Evolutionary conservation across 2,888 invertebrate genomes (phyloP).

Genomic region (Trissolcus japonicus): DNA sequence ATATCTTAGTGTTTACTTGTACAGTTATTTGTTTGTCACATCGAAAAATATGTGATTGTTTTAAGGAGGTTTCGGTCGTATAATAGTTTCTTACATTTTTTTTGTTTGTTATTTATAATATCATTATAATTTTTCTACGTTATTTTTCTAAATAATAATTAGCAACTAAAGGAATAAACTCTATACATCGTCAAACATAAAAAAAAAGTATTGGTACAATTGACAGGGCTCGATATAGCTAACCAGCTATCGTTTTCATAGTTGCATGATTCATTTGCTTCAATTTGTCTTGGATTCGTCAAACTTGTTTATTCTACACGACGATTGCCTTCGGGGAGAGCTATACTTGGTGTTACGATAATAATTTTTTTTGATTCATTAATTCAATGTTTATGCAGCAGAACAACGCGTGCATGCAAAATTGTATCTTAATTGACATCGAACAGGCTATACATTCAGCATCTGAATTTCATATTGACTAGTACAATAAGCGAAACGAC

Average conservation of each 20-base stretch:
- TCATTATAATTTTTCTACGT: neutral
- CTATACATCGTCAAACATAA: too few relatives aligned
- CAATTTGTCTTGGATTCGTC: too few relatives aligned
- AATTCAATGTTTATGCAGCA: neutral
- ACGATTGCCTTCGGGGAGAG: too few relatives aligned
- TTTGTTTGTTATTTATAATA: constrained; percentile 10
- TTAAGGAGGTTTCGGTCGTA: constrained; percentile 34
- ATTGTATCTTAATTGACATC: constrained; percentile 18
- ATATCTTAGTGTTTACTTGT: constrained; percentile 8
- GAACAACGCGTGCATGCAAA: constrained; percentile 3
- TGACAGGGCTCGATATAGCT: too few relatives aligned
- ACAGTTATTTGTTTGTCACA: constrained; percentile 9
- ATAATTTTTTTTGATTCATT: neutral
- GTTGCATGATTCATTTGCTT: too few relatives aligned
- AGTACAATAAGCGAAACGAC: constrained; percentile 23
- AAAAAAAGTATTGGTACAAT: too few relatives aligned
- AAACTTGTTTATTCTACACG: too few relatives aligned
- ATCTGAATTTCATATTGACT: constrained; percentile 26
- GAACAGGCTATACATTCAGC: neutral
- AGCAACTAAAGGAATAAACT: too few relatives aligned
- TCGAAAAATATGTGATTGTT: constrained; percentile 24
- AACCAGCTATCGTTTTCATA: too few relatives aligned
- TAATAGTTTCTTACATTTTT: constrained; percentile 6
- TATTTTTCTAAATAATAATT: too few relatives aligned
- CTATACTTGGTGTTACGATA: too few relatives aligned